phyloP scores from a whole-genome alignment of 2,888 invertebrate species.

The Electrophaes corylata region DNA sequence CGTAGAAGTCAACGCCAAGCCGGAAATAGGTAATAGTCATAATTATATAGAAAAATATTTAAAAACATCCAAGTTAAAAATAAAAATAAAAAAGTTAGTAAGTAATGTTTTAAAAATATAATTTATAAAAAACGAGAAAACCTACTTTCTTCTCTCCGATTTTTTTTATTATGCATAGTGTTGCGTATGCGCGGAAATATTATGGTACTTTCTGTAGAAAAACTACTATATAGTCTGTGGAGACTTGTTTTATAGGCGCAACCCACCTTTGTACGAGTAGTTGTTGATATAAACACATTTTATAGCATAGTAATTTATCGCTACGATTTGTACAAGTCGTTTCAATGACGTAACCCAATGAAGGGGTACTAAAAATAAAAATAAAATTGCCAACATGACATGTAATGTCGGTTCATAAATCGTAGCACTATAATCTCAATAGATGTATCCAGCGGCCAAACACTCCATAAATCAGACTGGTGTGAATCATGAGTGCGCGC shows the following conservation, averaged over 20 bases:
- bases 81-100: too few species aligned
- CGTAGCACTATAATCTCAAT: neutral
- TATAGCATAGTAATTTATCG: neutral
- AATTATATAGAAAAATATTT: too few species aligned
- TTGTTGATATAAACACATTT: neutral
- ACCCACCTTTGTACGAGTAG: neutral
- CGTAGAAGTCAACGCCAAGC: too few species aligned
- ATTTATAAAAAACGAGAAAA: too few species aligned
- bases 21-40: too few species aligned
- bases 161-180: too few species aligned
- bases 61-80: too few species aligned
- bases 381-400: neutral
- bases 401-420: neutral
- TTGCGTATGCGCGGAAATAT: neutral
- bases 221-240: neutral
- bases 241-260: neutral
- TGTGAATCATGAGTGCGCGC: conserved; percentile 6
- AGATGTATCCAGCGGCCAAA: conserved; percentile 1
- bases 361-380: neutral
- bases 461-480: conserved; percentile 10
- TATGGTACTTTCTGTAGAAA: neutral
- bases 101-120: too few species aligned
- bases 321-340: neutral
- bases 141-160: too few species aligned
- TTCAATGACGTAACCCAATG: neutral